Evolutionary conservation across 2,888 invertebrate genomes (phyloP), one percentile per base, ranked within the genome.

Genomic region (Barypeithes pellucidus): DNA sequence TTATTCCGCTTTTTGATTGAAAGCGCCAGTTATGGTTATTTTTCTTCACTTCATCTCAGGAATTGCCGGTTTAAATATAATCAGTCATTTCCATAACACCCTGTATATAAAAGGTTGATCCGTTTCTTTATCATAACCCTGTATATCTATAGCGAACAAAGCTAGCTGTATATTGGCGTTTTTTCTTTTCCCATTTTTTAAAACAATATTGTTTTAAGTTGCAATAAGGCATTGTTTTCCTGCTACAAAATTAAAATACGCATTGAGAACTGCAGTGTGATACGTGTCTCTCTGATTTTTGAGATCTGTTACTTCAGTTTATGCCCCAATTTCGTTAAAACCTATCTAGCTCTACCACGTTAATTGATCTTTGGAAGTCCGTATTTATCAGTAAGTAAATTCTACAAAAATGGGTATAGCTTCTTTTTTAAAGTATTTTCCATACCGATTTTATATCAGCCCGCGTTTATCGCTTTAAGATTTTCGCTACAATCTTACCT

Each of bases 331-430:
- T 66, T 33, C 22, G n/a, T 39, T 66, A 63, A 50, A 63, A 50
- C 36, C 63, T 63, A 63, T 66, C 50, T 67, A 67, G 47, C 16
- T 67, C 67, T 67, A 67, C 22, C 43, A 18, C 11, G 45, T 47
- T 67, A 67, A 67, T 67, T 67, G 67, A 67, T 67, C 47, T 67
- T 67, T 67, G 67, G 67, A 67, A 67, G 59, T 67, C 60, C 59
- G 24, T 29, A 47, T 33, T 59, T 24, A 41, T 50, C 24, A 50
- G 24, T 22, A 50, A n/a, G 16, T 50, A 50, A 50, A 22, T 12
- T 47, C 50, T 50, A 50, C 50, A 24, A 9, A 20, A 47, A 20
- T 20, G 11, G 50, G 11, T 50, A 20, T 47, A 20, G 47, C 22
- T 8, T 16, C 20, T 47, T 47, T 47, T 45, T 45, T 3, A 39